phyloP scores from a whole-genome alignment of 2,888 invertebrate genomes.

The Trachelus tabidus region DNA sequence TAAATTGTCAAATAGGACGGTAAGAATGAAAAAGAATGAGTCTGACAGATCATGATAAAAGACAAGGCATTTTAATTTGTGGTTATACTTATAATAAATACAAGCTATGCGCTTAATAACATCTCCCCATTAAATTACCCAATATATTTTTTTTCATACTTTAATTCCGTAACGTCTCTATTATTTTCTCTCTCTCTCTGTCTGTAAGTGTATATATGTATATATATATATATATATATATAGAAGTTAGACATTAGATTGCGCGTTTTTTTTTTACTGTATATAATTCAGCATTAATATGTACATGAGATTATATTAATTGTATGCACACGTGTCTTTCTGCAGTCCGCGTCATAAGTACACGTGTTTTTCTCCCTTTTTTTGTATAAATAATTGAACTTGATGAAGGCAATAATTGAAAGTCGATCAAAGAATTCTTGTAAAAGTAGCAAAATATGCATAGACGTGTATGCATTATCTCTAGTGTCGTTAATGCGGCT shows the following conservation, averaged over 20 bases:
- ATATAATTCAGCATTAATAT: neutral
- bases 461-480: neutral
- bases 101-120: neutral
- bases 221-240: too few species aligned
- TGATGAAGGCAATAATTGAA: neutral
- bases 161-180: neutral
- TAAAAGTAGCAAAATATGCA: neutral
- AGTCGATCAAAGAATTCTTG: neutral
- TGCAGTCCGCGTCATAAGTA: neutral
- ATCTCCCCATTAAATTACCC: neutral
- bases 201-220: too few species aligned
- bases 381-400: neutral
- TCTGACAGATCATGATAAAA: neutral
- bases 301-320: neutral
- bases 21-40: neutral
- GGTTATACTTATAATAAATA: slow-evolving; percentile 1
- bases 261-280: neutral
- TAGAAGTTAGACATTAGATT: neutral
- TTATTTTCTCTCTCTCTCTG: too few species aligned
- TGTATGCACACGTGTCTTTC: neutral
- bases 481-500: neutral
- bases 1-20: neutral
- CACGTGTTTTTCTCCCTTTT: neutral
- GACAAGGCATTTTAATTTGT: neutral
- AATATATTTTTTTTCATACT: neutral